phyloP scores from a whole-genome alignment of 2,113 vertebrate species.

The Scomber japonicus region DNA sequence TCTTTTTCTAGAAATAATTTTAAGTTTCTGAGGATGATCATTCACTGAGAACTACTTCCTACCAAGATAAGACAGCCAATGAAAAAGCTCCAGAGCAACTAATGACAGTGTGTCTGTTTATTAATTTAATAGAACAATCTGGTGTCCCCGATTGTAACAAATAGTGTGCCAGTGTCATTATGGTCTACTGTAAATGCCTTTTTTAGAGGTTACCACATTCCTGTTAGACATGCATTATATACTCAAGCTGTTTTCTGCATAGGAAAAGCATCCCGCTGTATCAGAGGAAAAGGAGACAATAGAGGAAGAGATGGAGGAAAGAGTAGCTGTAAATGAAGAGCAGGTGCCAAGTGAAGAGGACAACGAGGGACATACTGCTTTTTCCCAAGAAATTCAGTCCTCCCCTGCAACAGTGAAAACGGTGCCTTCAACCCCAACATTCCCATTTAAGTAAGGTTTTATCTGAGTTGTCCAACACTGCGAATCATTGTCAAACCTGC shows the following conservation, averaged over 20 bases:
- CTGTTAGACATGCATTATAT: background rate
- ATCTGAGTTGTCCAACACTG: background rate
- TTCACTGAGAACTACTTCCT: no score
- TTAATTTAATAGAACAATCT: background rate
- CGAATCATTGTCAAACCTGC: background rate
- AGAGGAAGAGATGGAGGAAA: slow-evolving; percentile 41
- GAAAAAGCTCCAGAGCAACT: no score
- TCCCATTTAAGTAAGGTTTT: slow-evolving; percentile 75
- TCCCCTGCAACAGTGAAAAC: slow-evolving; percentile 52
- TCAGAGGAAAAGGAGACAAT: slow-evolving; percentile 42
- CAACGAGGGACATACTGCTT: slow-evolving; percentile 22
- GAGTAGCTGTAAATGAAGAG: slow-evolving; percentile 32
- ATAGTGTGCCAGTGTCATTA: background rate
- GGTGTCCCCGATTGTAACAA: background rate
- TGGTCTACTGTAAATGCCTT: background rate
- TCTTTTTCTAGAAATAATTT: no score
- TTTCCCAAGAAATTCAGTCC: slow-evolving; percentile 39
- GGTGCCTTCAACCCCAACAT: slow-evolving; percentile 64
- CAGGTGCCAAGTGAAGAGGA: slow-evolving; percentile 15
- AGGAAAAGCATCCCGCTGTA: slow-evolving; percentile 49
- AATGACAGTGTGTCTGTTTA: background rate
- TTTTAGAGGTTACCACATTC: background rate
- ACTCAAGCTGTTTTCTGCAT: background rate
- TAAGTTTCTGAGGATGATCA: background rate
- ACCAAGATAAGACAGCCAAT: no score